A percentile compares a stretch with the other conserved stretches of the same genome.
These are phyloP conservation scores for Boloria selene DNA, from an alignment of 2,888 invertebrate genomes.

Conservation along the genomic window DNA sequence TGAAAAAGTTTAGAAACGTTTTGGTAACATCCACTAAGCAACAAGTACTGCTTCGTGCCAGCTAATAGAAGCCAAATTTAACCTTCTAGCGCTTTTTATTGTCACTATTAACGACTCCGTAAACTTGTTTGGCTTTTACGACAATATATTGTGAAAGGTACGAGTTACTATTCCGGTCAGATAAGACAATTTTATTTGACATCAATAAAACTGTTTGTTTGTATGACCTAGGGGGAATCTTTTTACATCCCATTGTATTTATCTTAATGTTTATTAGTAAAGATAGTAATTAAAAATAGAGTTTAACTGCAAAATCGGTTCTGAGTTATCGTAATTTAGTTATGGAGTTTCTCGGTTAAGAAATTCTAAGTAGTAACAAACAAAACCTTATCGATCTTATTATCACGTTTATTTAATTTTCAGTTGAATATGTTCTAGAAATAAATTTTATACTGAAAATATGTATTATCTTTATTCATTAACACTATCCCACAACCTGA, in stretches of 20 bases:
- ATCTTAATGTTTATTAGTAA: background rate
- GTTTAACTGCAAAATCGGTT: too few relatives aligned
- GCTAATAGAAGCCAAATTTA: constrained; percentile 40
- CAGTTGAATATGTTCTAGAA: too few relatives aligned
- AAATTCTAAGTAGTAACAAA: too few relatives aligned
- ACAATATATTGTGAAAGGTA: constrained; percentile 54
- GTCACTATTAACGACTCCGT: constrained; percentile 59
- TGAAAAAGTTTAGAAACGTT: constrained; percentile 16
- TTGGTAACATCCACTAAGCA: constrained; percentile 41
- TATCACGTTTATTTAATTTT: too few relatives aligned
- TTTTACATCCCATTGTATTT: constrained; percentile 31
- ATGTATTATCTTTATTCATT: too few relatives aligned
- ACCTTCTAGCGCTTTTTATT: constrained; percentile 55
- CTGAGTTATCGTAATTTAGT: too few relatives aligned
- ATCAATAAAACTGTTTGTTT: constrained; percentile 40
- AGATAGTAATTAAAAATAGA: background rate
- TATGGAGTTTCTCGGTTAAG: too few relatives aligned
- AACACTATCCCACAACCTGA: too few relatives aligned
- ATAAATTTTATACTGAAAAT: too few relatives aligned
- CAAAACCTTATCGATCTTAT: too few relatives aligned
- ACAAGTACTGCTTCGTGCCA: constrained; percentile 43
- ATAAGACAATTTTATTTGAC: constrained; percentile 45
- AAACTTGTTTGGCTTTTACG: constrained; percentile 60
- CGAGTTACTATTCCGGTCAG: constrained; percentile 57
- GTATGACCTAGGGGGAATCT: constrained; percentile 27